A percentile compares a stretch with the other conserved stretches of the same genome.
These are phyloP conservation scores for Hapalemur alaotrensis DNA, from an alignment of 2,797 vertebrate genomes.

Conservation along the genomic window DNA sequence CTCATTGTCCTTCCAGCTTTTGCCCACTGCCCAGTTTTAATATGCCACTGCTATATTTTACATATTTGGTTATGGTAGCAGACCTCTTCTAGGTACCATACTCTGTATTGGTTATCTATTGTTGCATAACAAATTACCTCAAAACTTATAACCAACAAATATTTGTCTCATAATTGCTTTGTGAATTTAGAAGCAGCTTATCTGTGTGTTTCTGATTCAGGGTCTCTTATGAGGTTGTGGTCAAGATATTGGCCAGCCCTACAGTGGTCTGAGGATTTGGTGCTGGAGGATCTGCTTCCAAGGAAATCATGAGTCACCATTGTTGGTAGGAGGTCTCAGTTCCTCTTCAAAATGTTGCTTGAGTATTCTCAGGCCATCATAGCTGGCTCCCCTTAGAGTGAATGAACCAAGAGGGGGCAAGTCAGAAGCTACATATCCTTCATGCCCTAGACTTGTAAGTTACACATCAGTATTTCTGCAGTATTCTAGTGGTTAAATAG, in stretches of 20 bases:
- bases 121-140: neutral
- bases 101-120: neutral
- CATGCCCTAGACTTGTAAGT: neutral
- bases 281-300: neutral
- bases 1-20: neutral
- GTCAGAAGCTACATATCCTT: neutral
- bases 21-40: neutral
- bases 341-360: neutral
- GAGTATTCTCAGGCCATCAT: neutral
- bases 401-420: neutral
- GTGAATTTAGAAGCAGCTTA: neutral
- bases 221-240: neutral
- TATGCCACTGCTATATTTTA: neutral
- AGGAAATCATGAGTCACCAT: neutral
- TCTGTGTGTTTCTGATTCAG: neutral
- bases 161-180: neutral
- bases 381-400: neutral
- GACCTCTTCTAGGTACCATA: neutral
- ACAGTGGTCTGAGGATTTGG: neutral
- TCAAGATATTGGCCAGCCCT: neutral
- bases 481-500: neutral
- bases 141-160: neutral
- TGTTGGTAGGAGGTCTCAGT: neutral
- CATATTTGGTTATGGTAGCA: neutral
- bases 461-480: neutral